A percentile compares a stretch with the other conserved stretches of the same genome.
phyloP scores from a whole-genome alignment of 2,888 invertebrate species.

The Drosophila buzzatii region DNA sequence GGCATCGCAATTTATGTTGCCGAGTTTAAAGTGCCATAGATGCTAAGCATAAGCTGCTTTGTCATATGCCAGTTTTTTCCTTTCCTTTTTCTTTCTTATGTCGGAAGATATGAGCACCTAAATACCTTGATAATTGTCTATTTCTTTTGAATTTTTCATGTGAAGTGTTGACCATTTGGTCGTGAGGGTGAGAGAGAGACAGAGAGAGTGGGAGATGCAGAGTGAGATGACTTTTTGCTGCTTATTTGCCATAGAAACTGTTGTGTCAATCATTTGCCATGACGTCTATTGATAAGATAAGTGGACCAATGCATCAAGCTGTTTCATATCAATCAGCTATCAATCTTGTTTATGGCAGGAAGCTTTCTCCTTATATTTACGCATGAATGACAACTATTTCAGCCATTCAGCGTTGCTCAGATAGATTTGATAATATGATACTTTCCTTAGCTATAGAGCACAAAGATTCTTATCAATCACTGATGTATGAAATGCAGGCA shows the following conservation, averaged over 20 bases:
- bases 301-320: not conserved
- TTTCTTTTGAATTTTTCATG: conserved; percentile 9
- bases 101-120: conserved; percentile 21
- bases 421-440: not conserved
- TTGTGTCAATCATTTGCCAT: not conserved
- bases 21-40: conserved; percentile 59
- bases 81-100: not conserved
- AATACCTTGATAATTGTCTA: conserved; percentile 46
- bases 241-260: not conserved
- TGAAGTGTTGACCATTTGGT: conserved; percentile 32
- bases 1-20: conserved; percentile 52
- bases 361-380: not conserved
- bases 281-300: not conserved
- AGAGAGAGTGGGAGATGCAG: not conserved
- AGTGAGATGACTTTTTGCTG: conserved; percentile 2
- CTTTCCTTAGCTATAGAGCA: not conserved
- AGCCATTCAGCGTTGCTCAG: not conserved
- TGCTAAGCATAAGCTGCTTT: conserved; percentile 55
- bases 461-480: not conserved
- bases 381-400: not conserved
- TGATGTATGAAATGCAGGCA: not conserved
- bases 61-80: conserved; percentile 14
- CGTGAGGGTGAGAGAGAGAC: not conserved
- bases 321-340: conserved; percentile 11
- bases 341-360: not conserved